These are phyloP conservation scores for Rhyacophila brunnea DNA, from an alignment of 1,140 invertebrate genomes.

Conservation along the genomic window DNA sequence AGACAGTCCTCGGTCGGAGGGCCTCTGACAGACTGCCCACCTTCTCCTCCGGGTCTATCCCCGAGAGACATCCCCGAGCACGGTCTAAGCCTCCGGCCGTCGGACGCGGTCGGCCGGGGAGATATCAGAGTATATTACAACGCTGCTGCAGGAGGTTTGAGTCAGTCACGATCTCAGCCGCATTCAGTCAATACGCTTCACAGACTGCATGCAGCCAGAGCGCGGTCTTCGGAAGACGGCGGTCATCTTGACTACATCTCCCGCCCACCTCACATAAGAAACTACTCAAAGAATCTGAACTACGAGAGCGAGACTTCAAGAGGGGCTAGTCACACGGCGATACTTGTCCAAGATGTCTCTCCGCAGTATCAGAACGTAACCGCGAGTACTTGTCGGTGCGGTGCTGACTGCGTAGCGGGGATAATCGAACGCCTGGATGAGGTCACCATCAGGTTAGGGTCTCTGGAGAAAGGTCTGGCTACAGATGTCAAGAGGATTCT, in stretches of 20 bases:
- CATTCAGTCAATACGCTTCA: constrained; percentile 51
- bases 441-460: constrained; percentile 60
- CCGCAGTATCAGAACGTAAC: constrained; percentile 50
- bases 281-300: constrained; percentile 29
- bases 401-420: constrained; percentile 40
- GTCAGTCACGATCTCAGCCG: constrained; percentile 48
- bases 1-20: constrained; percentile 57
- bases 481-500: constrained; percentile 67
- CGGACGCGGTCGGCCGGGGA: constrained; percentile 47
- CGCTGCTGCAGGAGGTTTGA: constrained; percentile 30
- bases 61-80: constrained; percentile 38
- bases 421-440: constrained; percentile 61
- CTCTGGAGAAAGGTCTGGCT: constrained; percentile 64
- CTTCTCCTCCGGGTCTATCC: constrained; percentile 34
- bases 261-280: constrained; percentile 26
- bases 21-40: constrained; percentile 52
- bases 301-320: constrained; percentile 26
- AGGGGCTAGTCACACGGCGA: constrained; percentile 25
- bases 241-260: constrained; percentile 25
- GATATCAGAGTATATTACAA: constrained; percentile 42
- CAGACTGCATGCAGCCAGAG: constrained; percentile 27
- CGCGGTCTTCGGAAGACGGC: constrained; percentile 27
- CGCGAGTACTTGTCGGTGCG: constrained; percentile 32
- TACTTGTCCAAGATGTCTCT: constrained; percentile 42
- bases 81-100: constrained; percentile 37